These are phyloP conservation scores for Capreolus pygargus DNA, from an alignment of 2,113 vertebrate species.

Conservation along the genomic window DNA sequence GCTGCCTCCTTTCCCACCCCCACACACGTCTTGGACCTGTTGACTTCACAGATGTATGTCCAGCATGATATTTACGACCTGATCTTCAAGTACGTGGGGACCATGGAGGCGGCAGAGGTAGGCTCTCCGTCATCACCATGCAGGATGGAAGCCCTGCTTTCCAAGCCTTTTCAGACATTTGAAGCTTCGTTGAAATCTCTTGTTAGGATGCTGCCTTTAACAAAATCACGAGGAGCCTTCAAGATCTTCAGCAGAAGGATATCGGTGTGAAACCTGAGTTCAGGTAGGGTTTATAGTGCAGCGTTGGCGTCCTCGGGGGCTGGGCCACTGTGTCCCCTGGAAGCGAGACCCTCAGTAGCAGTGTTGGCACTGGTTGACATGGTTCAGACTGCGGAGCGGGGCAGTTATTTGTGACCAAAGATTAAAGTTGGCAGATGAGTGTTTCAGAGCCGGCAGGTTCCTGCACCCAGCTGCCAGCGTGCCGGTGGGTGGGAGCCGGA, in stretches of 20 bases:
- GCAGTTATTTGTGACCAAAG: not conserved
- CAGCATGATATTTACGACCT: slow-evolving; percentile 94
- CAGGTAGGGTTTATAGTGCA: slow-evolving; percentile 81
- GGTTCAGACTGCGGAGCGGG: accelerated
- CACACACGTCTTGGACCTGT: not conserved
- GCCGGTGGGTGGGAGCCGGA: not conserved
- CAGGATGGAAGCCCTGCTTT: not conserved
- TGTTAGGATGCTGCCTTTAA: slow-evolving; percentile 95
- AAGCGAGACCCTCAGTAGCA: not conserved
- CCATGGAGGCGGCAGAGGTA: slow-evolving; percentile 95
- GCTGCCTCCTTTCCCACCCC: not conserved
- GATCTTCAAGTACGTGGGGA: slow-evolving; percentile 96
- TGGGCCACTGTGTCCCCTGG: accelerated
- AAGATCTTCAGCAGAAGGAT: slow-evolving; percentile 96
- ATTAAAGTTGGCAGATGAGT: not conserved
- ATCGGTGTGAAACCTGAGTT: slow-evolving; percentile 94
- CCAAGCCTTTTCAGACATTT: not conserved
- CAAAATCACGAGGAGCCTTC: slow-evolving; percentile 94
- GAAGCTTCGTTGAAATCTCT: slow-evolving; percentile 56
- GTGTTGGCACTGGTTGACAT: accelerated
- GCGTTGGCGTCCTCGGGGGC: accelerated
- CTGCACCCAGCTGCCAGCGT: not conserved
- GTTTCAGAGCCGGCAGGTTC: not conserved
- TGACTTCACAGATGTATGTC: slow-evolving; percentile 89
- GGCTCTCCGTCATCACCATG: not conserved